Evolutionary conservation across 1,140 invertebrate genomes (phyloP).

Genomic region (Drosophila albomicans): DNA sequence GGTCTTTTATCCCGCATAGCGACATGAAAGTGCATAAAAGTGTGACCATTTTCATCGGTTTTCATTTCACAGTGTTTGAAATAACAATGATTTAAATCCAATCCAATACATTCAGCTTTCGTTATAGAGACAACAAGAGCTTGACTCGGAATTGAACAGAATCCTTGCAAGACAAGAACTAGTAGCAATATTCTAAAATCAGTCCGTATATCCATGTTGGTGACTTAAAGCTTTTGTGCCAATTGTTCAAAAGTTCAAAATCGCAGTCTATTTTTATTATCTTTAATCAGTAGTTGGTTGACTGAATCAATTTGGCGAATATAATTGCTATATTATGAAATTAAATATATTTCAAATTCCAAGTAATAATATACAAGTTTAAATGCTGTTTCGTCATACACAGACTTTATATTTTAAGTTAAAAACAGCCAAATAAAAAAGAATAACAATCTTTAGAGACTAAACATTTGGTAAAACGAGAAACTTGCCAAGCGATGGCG

Average conservation of each 20-base stretch:
- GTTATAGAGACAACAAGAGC: background rate
- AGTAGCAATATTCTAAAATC: background rate
- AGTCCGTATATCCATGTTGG: background rate
- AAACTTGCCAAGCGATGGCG: background rate
- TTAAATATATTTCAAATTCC: too few relatives aligned
- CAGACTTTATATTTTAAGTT: too few relatives aligned
- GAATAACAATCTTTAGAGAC: background rate
- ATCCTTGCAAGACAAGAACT: background rate
- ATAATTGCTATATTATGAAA: too few relatives aligned
- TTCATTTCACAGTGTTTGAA: constrained; percentile 48
- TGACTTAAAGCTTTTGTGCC: background rate
- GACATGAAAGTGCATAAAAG: constrained; percentile 30
- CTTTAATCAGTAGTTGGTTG: background rate
- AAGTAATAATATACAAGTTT: too few relatives aligned
- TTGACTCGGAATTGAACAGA: background rate
- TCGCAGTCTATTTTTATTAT: background rate
- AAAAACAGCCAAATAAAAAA: too few relatives aligned
- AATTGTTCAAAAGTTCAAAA: too few relatives aligned
- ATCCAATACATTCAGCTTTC: constrained; percentile 20
- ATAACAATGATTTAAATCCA: constrained; percentile 28
- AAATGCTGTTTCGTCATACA: too few relatives aligned
- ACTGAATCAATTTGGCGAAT: too few relatives aligned
- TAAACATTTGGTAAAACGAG: background rate
- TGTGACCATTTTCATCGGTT: constrained; percentile 24
- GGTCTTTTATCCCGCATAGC: constrained; percentile 37